Conservation (phyloP, 2,888 invertebrate genomes). For the Watsonalla binaria region DNA sequence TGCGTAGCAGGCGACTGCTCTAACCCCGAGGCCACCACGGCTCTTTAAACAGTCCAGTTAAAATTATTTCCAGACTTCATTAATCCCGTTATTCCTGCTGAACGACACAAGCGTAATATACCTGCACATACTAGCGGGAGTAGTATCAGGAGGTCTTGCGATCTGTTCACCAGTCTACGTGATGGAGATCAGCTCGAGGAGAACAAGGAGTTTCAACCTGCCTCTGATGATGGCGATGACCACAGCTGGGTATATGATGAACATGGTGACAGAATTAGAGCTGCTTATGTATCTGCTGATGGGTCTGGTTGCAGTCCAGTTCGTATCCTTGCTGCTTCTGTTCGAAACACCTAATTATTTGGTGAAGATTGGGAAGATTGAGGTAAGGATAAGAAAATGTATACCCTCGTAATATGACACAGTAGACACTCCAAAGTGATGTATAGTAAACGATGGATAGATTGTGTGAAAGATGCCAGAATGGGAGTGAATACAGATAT, state of each 20-base stretch:
- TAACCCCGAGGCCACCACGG: too few relatives aligned
- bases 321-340: slow-evolving; percentile 39
- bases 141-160: slow-evolving; percentile 50
- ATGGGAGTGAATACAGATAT: too few relatives aligned
- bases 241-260: slow-evolving; percentile 46
- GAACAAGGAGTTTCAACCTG: slow-evolving; percentile 34
- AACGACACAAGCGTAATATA: slow-evolving; percentile 32
- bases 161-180: slow-evolving; percentile 53
- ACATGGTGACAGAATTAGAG: slow-evolving; percentile 36
- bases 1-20: too few relatives aligned
- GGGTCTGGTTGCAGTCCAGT: slow-evolving; percentile 43
- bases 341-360: slow-evolving; percentile 56
- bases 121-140: slow-evolving; percentile 47
- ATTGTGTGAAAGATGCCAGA: too few relatives aligned
- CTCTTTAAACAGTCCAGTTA: background rate
- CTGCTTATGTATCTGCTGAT: slow-evolving; percentile 45
- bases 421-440: too few relatives aligned
- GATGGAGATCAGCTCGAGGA: slow-evolving; percentile 40
- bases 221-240: slow-evolving; percentile 44
- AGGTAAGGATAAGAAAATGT: slow-evolving; percentile 30
- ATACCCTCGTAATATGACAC: background rate
- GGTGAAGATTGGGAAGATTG: slow-evolving; percentile 45
- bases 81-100: slow-evolving; percentile 48
- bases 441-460: too few relatives aligned
- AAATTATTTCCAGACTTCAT: slow-evolving; percentile 41